Percentiles rank a stretch among this genome's conserved stretches.
phyloP scores from a whole-genome alignment of 2,888 invertebrate genomes.

The Callyntrura guangdongensis region DNA sequence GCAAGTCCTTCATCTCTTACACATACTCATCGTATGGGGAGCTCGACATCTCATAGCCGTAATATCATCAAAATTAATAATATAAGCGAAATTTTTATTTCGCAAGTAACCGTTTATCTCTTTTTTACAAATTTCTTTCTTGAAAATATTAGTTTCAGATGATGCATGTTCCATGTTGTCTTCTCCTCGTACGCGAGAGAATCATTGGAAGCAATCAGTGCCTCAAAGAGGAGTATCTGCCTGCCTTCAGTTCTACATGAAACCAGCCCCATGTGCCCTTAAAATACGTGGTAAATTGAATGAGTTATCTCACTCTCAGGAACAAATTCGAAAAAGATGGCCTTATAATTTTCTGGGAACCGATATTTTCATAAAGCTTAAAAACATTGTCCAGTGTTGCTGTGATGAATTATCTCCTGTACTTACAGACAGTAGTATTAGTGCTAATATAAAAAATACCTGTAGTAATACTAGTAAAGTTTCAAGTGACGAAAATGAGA shows the following conservation, averaged over 20 bases:
- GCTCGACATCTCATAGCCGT: slow-evolving; percentile 92
- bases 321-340: slow-evolving; percentile 79
- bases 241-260: slow-evolving; percentile 82
- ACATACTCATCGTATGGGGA: slow-evolving; percentile 89
- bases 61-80: slow-evolving; percentile 85
- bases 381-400: slow-evolving; percentile 77
- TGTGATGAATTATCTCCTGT: slow-evolving; percentile 78
- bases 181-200: slow-evolving; percentile 96
- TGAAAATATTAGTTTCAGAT: slow-evolving; percentile 90
- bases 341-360: slow-evolving; percentile 73
- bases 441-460: slow-evolving; percentile 42
- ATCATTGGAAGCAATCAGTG: slow-evolving; percentile 88
- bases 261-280: slow-evolving; percentile 80
- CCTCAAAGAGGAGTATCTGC: slow-evolving; percentile 81
- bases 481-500: slow-evolving; percentile 69
- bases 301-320: slow-evolving; percentile 74
- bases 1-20: slow-evolving; percentile 90
- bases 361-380: slow-evolving; percentile 73
- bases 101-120: not conserved
- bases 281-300: slow-evolving; percentile 74
- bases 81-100: not conserved
- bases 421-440: slow-evolving; percentile 75
- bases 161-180: slow-evolving; percentile 96
- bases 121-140: slow-evolving; percentile 41
- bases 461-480: slow-evolving; percentile 59